These are phyloP conservation scores for Spodoptera litura DNA, from an alignment of 1,140 invertebrate genomes.

Conservation along the genomic window DNA sequence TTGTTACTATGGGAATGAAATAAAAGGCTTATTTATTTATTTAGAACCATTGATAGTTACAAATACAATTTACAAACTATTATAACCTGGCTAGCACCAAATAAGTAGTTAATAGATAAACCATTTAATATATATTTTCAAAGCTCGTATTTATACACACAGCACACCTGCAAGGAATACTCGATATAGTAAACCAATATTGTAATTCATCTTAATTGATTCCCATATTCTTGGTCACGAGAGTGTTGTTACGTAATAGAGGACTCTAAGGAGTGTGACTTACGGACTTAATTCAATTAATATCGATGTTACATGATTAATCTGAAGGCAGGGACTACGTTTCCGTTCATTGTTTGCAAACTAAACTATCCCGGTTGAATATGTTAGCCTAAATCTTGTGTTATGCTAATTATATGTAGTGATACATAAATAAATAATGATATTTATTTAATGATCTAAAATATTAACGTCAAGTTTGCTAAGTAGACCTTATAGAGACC, in stretches of 20 bases:
- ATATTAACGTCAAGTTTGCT: too few species aligned
- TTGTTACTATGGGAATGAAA: too few species aligned
- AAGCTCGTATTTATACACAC: too few species aligned
- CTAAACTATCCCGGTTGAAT: neutral
- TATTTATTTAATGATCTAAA: too few species aligned
- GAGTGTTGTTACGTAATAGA: neutral
- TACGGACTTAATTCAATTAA: constrained; percentile 6
- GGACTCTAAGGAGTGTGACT: neutral
- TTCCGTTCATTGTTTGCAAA: neutral
- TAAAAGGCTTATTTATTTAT: too few species aligned
- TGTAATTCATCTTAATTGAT: constrained; percentile 2
- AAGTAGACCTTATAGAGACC: neutral
- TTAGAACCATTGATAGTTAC: too few species aligned
- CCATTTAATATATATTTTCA: too few species aligned
- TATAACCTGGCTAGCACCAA: too few species aligned
- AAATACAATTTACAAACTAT: too few species aligned
- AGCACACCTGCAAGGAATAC: too few species aligned
- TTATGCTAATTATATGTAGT: neutral
- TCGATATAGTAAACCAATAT: neutral
- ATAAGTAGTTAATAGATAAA: too few species aligned
- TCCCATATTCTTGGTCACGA: neutral
- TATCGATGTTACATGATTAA: constrained; percentile 7
- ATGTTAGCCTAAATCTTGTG: neutral
- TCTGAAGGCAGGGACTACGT: neutral
- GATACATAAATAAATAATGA: too few species aligned